Conservation (phyloP, 2,113 vertebrate genomes). For the Atherinomorus stipes region DNA sequence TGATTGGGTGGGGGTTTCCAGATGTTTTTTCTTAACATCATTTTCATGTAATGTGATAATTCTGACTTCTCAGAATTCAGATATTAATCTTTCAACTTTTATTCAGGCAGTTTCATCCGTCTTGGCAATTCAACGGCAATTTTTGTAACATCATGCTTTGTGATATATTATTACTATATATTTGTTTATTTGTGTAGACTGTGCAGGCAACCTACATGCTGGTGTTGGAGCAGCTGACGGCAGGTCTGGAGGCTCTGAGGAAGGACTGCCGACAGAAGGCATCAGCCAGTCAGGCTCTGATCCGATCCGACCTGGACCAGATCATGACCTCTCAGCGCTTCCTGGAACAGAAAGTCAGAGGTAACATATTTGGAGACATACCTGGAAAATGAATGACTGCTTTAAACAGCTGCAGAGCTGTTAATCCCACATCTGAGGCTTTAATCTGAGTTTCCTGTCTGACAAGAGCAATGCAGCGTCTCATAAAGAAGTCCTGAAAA, state of each 20-base stretch:
- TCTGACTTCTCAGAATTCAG: too few species aligned
- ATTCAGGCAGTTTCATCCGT: too few species aligned
- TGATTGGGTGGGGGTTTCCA: too few species aligned
- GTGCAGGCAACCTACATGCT: slow-evolving; percentile 86
- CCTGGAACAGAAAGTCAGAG: slow-evolving; percentile 90
- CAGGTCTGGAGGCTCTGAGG: slow-evolving; percentile 83
- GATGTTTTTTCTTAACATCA: too few species aligned
- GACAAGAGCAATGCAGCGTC: background rate
- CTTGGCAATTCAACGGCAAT: too few species aligned
- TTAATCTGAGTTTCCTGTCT: background rate
- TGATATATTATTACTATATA: background rate
- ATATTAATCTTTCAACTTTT: too few species aligned
- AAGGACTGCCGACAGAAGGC: slow-evolving; percentile 85
- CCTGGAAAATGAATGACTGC: background rate
- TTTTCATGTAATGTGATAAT: too few species aligned
- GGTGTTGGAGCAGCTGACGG: slow-evolving; percentile 86
- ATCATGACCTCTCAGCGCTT: slow-evolving; percentile 89
- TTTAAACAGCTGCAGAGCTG: background rate
- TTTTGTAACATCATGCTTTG: background rate
- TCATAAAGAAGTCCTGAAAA: too few species aligned
- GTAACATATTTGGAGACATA: slow-evolving; percentile 62
- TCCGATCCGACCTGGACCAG: slow-evolving; percentile 93
- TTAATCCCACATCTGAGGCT: background rate
- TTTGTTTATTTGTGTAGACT: slow-evolving; percentile 75
- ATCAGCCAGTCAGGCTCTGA: slow-evolving; percentile 85